Evolutionary conservation across 2,888 invertebrate species (phyloP).

Genomic region (Gymnoscelis rufifasciata): DNA sequence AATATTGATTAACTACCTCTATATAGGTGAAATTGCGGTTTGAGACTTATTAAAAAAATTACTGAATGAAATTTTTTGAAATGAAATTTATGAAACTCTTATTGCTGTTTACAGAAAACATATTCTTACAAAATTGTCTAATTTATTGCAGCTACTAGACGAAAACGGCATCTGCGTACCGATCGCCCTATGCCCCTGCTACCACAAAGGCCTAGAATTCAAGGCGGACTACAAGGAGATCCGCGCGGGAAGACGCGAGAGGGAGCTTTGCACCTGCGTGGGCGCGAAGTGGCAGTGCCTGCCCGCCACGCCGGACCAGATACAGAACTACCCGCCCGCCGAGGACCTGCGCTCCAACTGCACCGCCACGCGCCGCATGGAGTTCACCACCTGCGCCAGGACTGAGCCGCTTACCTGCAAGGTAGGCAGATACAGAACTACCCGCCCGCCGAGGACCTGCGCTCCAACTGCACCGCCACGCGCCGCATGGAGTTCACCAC

Average conservation of each 20-base stretch:
- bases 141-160: conserved; percentile 72
- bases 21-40: too few species aligned
- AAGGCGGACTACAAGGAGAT: conserved; percentile 87
- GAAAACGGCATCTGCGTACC: conserved; percentile 86
- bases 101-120: too few species aligned
- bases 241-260: conserved; percentile 82
- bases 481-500: conserved; percentile 87
- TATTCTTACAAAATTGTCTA: too few species aligned
- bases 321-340: conserved; percentile 81
- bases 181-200: conserved; percentile 87
- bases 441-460: conserved; percentile 82
- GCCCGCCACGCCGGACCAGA: conserved; percentile 80
- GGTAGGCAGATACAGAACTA: conserved; percentile 78
- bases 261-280: conserved; percentile 85
- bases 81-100: too few species aligned
- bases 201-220: conserved; percentile 84
- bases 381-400: conserved; percentile 88
- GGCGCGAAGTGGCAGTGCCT: conserved; percentile 86
- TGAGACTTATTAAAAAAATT: too few species aligned
- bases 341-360: conserved; percentile 82
- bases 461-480: conserved; percentile 81
- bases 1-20: too few species aligned
- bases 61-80: too few species aligned
- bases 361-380: conserved; percentile 81
- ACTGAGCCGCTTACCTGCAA: conserved; percentile 89